These are phyloP conservation scores for Lepidurus packardi DNA, from an alignment of 1,140 invertebrate genomes.

Conservation along the genomic window DNA sequence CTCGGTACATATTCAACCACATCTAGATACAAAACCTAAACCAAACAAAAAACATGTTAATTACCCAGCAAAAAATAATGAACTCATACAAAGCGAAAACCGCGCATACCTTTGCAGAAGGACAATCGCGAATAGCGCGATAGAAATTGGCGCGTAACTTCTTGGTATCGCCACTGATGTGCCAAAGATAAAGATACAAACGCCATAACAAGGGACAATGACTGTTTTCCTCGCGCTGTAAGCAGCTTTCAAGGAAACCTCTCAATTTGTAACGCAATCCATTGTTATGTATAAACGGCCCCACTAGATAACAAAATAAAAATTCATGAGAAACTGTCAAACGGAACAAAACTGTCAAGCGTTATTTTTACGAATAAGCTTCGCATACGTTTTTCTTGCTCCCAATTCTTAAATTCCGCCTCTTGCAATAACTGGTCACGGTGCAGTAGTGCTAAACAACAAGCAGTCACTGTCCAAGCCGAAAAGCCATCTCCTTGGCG, in stretches of 20 bases:
- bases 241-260: constrained; percentile 28
- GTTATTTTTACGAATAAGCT: background rate
- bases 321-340: background rate
- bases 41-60: background rate
- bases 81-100: background rate
- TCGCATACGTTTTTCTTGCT: background rate
- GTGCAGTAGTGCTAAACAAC: background rate
- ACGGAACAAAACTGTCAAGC: background rate
- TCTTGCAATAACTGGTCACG: background rate
- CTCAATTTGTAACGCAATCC: constrained; percentile 26
- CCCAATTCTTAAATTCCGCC: background rate
- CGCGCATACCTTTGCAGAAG: constrained; percentile 45
- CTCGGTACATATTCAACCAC: constrained; percentile 40
- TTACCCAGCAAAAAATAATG: background rate
- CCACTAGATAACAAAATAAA: background rate
- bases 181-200: constrained; percentile 24
- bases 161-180: constrained; percentile 27
- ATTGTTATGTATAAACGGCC: background rate
- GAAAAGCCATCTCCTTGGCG: background rate
- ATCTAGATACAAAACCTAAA: constrained; percentile 42
- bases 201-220: constrained; percentile 31
- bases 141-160: constrained; percentile 41
- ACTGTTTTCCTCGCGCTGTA: constrained; percentile 22
- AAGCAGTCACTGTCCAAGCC: background rate
- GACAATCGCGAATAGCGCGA: constrained; percentile 45